Evolutionary conservation across 1,140 invertebrate genomes (phyloP), one percentile per base, ranked within the genome.

Genomic region (Lerema accius): DNA sequence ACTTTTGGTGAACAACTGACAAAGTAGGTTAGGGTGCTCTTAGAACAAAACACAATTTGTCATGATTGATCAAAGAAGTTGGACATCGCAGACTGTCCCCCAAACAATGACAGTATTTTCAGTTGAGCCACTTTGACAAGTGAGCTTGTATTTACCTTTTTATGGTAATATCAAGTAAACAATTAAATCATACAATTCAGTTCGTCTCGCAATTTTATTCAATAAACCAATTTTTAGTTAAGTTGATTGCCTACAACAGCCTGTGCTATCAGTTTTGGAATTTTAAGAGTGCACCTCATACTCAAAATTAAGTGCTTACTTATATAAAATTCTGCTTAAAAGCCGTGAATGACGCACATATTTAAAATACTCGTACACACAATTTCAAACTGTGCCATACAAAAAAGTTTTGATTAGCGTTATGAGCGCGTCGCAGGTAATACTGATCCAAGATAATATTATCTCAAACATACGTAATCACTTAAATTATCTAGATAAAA

Each of bases 51-150:
- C 76, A 82, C 80, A 84, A 82, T 84, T 86, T 87, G 77, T 82
- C 80, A 82, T 87, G 78, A 86, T 86, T 84, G 84, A 86, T 86
- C 83, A 80, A 81, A 77, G 67, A 85, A 86, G 70, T 86, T 83
- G 69, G 75, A 60, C 76, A 76, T 79, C 76, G 78, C 70, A 78
- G 70, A 77, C 65, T 56, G 64, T 63, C 45, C 50, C 51, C 40
- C 53, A 67, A 69, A 78, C 70, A 73, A 73, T 73, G 69, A 63
- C 56, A 40, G 53, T 49, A 63, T 62, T 71, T 72, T 72, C 63
- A 66, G 40, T 49, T n/a, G 46, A 40, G 39, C 4, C 51, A 46
- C 51, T 59, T 51, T 46, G 32, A 17, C 19, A 28, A 50, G 32
- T 51, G 16, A 39, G 19, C 17, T 37, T 58, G 43, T 51, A 62